These are phyloP conservation scores for Chelmon rostratus DNA, from an alignment of 2,797 vertebrate species.

Conservation along the genomic window DNA sequence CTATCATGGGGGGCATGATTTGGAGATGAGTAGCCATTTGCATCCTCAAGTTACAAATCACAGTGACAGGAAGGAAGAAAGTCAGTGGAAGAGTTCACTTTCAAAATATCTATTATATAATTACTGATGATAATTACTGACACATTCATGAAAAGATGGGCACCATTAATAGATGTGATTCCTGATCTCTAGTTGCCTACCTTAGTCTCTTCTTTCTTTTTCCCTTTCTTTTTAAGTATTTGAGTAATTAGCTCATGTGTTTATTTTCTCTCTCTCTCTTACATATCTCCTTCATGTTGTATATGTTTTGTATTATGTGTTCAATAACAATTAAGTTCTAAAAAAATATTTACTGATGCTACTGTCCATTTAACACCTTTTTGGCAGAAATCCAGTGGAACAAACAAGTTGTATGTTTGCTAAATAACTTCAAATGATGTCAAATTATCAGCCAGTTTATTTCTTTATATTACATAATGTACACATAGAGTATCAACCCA, in stretches of 20 bases:
- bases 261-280: too few relatives aligned
- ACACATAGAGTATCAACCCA: conserved; percentile 56
- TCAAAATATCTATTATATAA: background rate
- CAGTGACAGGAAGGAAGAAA: conserved; percentile 32
- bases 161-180: too few relatives aligned
- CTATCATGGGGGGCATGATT: conserved; percentile 79
- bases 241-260: too few relatives aligned
- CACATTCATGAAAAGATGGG: too few relatives aligned
- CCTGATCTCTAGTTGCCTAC: too few relatives aligned
- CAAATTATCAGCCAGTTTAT: conserved; percentile 68
- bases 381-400: conserved; percentile 4
- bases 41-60: conserved; percentile 67
- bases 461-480: conserved; percentile 60
- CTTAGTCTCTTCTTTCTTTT: too few relatives aligned
- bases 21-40: conserved; percentile 75
- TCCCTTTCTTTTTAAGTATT: too few relatives aligned
- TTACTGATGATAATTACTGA: too few relatives aligned
- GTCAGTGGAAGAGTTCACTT: conserved; percentile 14
- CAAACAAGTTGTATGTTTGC: background rate
- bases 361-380: background rate
- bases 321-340: too few relatives aligned
- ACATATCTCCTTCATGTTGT: too few relatives aligned
- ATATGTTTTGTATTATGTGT: too few relatives aligned
- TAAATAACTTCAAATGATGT: conserved; percentile 21
- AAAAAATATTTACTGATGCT: too few relatives aligned